Evolutionary conservation across 2,888 invertebrate genomes (phyloP), one percentile per base, ranked within the genome.

Genomic region (Platycheirus albimanus): DNA sequence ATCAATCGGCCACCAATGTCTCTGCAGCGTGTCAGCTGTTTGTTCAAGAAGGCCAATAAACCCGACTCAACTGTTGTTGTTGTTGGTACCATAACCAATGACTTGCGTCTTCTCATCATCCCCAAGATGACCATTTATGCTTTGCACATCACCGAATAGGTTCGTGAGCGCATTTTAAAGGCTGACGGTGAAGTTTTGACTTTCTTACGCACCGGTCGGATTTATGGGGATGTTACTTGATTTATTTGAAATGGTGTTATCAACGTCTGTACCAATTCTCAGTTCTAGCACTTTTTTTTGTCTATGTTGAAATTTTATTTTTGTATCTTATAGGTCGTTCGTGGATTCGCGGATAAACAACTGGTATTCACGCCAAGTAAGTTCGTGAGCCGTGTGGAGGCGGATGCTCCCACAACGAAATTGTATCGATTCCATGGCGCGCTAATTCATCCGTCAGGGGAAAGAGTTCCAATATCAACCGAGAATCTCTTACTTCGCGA

Each of bases 61-160:
- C 95, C 97, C 81, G 95, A 97, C 87, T 94, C 95, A 67, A 95
- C 96, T 87, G 97, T 97, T 45, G 99, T 99, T 56, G 94, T 98
- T 86, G 99, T 99, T 72, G 99, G 99, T 38, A 95, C 97, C 41
- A 93, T 99, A 81, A 99, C 99, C 78, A 97, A 99, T 90, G 99
- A 99, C 98, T n/a, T n/a, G n/a, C n/a, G n/a, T n/a, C n/a, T n/a
- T n/a, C n/a, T n/a, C n/a, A n/a, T n/a, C n/a, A n/a, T n/a, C n/a
- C n/a, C n/a, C n/a, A n/a, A n/a, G n/a, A n/a, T n/a, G n/a, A n/a
- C n/a, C n/a, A n/a, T n/a, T n/a, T n/a, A n/a, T n/a, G n/a, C n/a
- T n/a, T n/a, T n/a, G n/a, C n/a, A n/a, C n/a, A n/a, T n/a, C n/a
- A n/a, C n/a, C n/a, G n/a, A n/a, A n/a, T n/a, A n/a, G n/a, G n/a